A percentile compares a stretch with the other conserved stretches of the same genome.
Conservation (phyloP, 2,113 vertebrate genomes). For the Pan paniscus region DNA sequence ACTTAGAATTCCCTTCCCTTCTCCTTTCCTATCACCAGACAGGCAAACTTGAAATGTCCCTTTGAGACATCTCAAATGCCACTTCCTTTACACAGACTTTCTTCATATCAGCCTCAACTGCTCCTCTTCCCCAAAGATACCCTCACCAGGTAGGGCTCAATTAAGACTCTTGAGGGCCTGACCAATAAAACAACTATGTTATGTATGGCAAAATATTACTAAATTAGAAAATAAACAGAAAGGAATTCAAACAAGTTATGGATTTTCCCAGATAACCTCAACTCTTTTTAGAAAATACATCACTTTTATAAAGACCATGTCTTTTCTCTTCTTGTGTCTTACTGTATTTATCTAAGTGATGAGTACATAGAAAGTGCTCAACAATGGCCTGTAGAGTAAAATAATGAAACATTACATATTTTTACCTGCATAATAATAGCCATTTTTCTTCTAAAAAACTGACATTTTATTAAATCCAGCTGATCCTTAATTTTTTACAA, state of each 20-base stretch:
- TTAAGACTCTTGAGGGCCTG: neutral
- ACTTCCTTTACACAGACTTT: neutral
- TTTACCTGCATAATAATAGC: neutral
- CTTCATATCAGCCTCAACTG: neutral
- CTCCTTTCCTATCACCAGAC: neutral
- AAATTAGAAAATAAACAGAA: slow-evolving; percentile 33
- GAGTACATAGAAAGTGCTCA: neutral
- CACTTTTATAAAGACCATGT: neutral
- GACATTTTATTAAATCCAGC: neutral
- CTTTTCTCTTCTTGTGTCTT: neutral
- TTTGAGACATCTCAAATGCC: neutral
- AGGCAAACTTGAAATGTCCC: neutral
- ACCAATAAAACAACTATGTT: neutral
- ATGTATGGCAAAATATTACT: neutral
- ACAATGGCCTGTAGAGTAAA: neutral
- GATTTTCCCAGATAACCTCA: neutral
- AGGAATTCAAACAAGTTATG: neutral
- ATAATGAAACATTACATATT: slow-evolving; percentile 24
- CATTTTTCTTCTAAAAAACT: neutral
- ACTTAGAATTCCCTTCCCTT: neutral
- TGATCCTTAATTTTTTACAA: neutral
- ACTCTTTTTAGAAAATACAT: neutral
- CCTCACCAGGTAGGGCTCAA: neutral
- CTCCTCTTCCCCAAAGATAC: accelerated
- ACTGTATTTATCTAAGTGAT: neutral